Conservation (phyloP, 2,113 vertebrate genomes). For the Acrocephalus arundinaceus region DNA sequence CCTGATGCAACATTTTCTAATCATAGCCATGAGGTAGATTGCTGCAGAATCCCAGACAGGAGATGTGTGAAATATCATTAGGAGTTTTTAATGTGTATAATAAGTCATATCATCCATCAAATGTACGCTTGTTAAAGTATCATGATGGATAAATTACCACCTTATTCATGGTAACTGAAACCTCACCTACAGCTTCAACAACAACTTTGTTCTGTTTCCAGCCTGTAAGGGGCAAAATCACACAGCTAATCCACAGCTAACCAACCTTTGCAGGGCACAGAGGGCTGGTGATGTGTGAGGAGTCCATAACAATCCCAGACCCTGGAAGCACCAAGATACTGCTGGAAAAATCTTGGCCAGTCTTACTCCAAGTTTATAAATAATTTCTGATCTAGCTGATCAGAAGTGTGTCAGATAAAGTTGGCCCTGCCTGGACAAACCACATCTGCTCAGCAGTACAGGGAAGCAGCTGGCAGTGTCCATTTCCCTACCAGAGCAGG, state of each 20-base stretch:
- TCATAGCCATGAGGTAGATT: slow-evolving; percentile 1
- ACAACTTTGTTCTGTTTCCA: neutral
- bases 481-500: neutral
- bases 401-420: neutral
- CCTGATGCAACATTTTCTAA: neutral
- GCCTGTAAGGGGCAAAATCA: neutral
- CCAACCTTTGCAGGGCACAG: neutral
- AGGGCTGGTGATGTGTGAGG: neutral
- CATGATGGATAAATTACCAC: neutral
- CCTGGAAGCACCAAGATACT: neutral
- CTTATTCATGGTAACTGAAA: neutral
- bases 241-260: neutral
- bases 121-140: slow-evolving; percentile 12
- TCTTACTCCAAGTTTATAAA: neutral
- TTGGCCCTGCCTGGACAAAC: neutral
- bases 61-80: slow-evolving; percentile 19
- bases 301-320: neutral
- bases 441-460: neutral
- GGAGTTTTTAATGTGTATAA: slow-evolving; percentile 27
- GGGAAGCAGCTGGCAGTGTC: neutral
- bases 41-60: neutral
- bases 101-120: slow-evolving; percentile 50
- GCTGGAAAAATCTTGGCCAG: neutral
- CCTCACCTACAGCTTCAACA: neutral
- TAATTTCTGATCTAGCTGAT: neutral